Base-by-base conservation (phyloP, 2,888 invertebrate species). In the Meloe dianella region DNA sequence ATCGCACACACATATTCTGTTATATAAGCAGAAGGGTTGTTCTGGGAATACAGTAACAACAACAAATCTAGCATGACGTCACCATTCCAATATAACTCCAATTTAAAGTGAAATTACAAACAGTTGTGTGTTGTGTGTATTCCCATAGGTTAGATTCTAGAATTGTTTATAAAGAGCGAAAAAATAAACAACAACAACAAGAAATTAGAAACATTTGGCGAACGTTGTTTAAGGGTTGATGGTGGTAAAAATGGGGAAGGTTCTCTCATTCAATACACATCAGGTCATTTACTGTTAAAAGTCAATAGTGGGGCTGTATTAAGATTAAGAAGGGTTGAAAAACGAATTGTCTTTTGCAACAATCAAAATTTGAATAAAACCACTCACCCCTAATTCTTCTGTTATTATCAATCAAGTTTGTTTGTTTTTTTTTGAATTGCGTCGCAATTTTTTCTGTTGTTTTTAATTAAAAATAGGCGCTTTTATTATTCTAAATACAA, bases 1-100 rank as follows among this genome's bases (percentile, higher is more conserved):
- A 5, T 54, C 12, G 54, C 10, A 17, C 41, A 12, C 7, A n/a
- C 38, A 32, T 10, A 32, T 27, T 27, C 4, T 27, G 27, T 27
- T 8, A n/a, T 20, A 20, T 10, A 20, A 54, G 12, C 24, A 24
- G 6, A 54, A 54, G 47, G 54, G 54, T 54, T 54, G 54, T 54
- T 22, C 12, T 4, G 54, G 24, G 22, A 47, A 10, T 47, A 27
- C 54, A 54, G 8, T 1, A 54, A 14, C 24, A 54, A 24, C 54
- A 54, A 20, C 54, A 22, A 54, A 54, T 54, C 54, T 54, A 4
- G 24, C 54, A 12, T 54, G 54, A 54, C 54, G 54, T 54, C 54
- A 54, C 14, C 14, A 4, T 24, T 54, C 12, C 24, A 24, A 22
- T 51, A 51, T 4, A 22, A 51, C 22, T 9, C 14, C 38, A 38